Evolutionary conservation across 92 coral and sea anemone species (phyloP).

Genomic region (Epizoanthus ramosus): DNA sequence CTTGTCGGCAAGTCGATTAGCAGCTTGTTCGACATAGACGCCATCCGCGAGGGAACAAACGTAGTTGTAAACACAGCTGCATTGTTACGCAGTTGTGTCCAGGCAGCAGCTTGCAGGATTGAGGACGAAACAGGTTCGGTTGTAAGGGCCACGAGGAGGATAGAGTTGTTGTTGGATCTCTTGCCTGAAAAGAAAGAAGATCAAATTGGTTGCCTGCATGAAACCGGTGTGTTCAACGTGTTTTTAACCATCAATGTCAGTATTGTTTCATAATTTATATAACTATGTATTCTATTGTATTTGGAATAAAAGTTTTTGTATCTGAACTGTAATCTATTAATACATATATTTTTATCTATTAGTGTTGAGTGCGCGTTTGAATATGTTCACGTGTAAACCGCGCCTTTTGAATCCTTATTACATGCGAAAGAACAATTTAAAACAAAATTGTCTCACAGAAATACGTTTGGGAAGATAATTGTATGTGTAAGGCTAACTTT

Average conservation of each 20-base stretch:
- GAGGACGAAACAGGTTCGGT: constrained; percentile 64
- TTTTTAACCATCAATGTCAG: no score
- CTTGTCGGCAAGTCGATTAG: constrained; percentile 63
- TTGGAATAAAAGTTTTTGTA: no score
- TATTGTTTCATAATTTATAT: no score
- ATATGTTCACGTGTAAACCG: no score
- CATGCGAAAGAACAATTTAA: no score
- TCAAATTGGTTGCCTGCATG: neutral
- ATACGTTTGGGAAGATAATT: neutral
- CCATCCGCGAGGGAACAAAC: neutral
- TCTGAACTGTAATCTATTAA: no score
- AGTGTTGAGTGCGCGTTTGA: no score
- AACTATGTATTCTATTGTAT: no score
- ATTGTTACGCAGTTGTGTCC: constrained; percentile 62
- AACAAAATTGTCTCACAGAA: neutral
- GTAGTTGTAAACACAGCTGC: constrained; percentile 27
- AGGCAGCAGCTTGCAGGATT: constrained; percentile 74
- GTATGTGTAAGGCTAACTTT: neutral
- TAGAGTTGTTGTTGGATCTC: constrained; percentile 62
- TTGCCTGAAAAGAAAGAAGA: constrained; percentile 63
- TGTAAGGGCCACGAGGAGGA: constrained; percentile 68
- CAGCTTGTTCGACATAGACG: constrained; percentile 47
- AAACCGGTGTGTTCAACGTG: neutral
- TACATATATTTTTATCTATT: no score
- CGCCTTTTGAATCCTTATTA: no score